Evolutionary conservation across 2,888 invertebrate species (phyloP).

Genomic region (Chelonus formosanus): DNA sequence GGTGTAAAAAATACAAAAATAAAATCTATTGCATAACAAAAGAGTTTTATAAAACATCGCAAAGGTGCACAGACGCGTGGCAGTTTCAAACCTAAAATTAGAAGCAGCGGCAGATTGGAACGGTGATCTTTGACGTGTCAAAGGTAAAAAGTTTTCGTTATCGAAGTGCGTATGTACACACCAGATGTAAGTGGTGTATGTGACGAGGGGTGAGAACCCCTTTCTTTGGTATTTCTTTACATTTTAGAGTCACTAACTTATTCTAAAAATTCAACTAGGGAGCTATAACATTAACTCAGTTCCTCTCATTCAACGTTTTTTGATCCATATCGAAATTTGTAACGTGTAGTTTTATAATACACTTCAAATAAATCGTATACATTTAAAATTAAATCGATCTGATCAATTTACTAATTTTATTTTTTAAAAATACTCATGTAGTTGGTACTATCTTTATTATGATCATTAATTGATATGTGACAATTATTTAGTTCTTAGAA

Average conservation of each 20-base stretch:
- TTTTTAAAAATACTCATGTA: too few relatives aligned
- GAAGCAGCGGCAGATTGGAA: conserved; percentile 57
- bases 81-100: conserved; percentile 49
- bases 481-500: too few relatives aligned
- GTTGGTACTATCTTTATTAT: too few relatives aligned
- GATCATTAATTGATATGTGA: too few relatives aligned
- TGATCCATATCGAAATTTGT: conserved; percentile 40
- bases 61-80: conserved; percentile 39
- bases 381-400: conserved; percentile 10
- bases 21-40: conserved; percentile 33
- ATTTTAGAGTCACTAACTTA: conserved; percentile 5
- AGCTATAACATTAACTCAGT: conserved; percentile 2
- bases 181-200: neutral
- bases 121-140: conserved; percentile 47
- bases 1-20: conserved; percentile 4
- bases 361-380: conserved; percentile 8
- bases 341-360: conserved; percentile 29
- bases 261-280: neutral
- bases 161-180: conserved; percentile 2
- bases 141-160: conserved; percentile 32
- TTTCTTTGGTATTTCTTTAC: conserved; percentile 5
- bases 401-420: neutral
- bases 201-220: conserved; percentile 11
- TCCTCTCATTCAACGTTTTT: conserved; percentile 38
- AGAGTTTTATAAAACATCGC: conserved; percentile 34